A percentile compares a stretch with the other conserved stretches of the same genome.
Conservation (phyloP, 2,888 invertebrate species). For the Octodonta nipae region DNA sequence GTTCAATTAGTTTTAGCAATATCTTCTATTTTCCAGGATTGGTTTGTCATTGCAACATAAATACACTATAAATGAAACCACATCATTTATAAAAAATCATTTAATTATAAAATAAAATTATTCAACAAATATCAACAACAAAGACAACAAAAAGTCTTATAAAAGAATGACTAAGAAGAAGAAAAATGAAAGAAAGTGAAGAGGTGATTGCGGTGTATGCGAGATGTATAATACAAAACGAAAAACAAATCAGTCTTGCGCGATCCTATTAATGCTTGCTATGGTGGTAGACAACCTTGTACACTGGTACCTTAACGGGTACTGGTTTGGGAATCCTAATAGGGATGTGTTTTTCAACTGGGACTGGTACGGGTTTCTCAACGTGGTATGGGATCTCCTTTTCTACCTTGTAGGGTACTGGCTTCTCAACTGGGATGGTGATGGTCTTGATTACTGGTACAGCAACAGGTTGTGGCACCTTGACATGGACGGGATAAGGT, state of each 20-base stretch:
- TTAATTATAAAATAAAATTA: no score
- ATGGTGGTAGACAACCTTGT: slow-evolving; percentile 58
- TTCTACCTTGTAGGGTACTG: slow-evolving; percentile 57
- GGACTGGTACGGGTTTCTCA: slow-evolving; percentile 55
- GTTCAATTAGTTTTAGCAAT: no score
- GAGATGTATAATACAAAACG: no score
- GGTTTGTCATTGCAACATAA: no score
- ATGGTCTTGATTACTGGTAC: slow-evolving; percentile 56
- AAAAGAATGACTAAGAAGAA: no score
- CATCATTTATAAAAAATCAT: no score
- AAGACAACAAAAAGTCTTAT: no score
- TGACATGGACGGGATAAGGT: slow-evolving; percentile 54
- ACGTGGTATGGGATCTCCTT: slow-evolving; percentile 51
- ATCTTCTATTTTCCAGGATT: no score
- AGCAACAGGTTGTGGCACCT: slow-evolving; percentile 54
- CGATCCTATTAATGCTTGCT: slow-evolving; percentile 38
- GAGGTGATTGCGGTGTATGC: no score
- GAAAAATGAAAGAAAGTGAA: no score
- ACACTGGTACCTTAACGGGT: slow-evolving; percentile 57
- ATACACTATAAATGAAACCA: no score
- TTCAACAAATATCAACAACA: no score
- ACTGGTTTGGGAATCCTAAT: slow-evolving; percentile 56
- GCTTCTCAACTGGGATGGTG: slow-evolving; percentile 56
- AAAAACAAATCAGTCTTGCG: slow-evolving; percentile 23
- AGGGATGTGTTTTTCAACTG: slow-evolving; percentile 53